Evolutionary conservation across 2,888 invertebrate genomes (phyloP), one percentile per base, ranked within the genome.

Genomic region (Drosophila suboccidentalis): DNA sequence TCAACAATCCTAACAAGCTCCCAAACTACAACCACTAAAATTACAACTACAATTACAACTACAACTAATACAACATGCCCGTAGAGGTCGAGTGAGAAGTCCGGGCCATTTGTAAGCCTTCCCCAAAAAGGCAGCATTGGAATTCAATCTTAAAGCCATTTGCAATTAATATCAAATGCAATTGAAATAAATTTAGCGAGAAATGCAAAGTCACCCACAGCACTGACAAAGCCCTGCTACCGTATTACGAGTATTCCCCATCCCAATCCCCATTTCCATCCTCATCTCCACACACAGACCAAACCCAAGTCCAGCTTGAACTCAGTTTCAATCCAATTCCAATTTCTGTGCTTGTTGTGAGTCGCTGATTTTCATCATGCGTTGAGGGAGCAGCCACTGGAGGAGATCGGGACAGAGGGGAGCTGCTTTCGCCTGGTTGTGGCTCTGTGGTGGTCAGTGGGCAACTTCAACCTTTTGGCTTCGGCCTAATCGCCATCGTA

Each of bases 151-250:
- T 77, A 82, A 87, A 86, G 82, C 88, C 89, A 90, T 81, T 90
- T 83, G 92, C 92, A 92, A 92, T 92, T 92, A 92, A 92, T 92
- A 92, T 92, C 92, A 92, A 92, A 92, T 91, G 92, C 91, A 92
- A 92, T 91, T 91, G 91, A 92, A 92, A 92, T 92, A 92, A 92
- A 92, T 92, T 92, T 89, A 82, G 61, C 50, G 57, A 55, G 60
- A 54, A 76, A 53, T 65, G 76, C 61, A 47, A 81, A 73, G 87
- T 73, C 89, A 83, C 89, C 87, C 83, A 83, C 68, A 39, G 32
- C 47, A 17, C 36, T 34, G 57, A 19, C 54, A 57, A 54, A 62
- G 51, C 71, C 32, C 46, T 59, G 60, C 75, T 66, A 62, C 74
- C 59, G 77, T 53, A 68, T 62, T 68, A n/a, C n/a, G n/a, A n/a